Percentiles rank a stretch among this genome's conserved stretches.
Conservation (phyloP, 1,140 invertebrate species). For the Drosophila sechellia region DNA sequence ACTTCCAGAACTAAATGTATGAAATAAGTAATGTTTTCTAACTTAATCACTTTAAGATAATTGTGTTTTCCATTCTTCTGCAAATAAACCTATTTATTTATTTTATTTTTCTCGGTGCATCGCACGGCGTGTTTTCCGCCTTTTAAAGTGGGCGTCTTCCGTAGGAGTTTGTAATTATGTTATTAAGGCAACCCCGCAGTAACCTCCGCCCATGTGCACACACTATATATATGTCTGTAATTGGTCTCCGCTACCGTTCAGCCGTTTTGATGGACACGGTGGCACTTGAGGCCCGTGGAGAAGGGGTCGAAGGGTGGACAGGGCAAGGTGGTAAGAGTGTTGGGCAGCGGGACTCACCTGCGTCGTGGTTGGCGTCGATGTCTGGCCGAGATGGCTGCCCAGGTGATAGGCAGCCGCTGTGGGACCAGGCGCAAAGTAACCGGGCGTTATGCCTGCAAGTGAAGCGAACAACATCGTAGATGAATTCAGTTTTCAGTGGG, state of each 20-base stretch:
- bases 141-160: slow-evolving; percentile 79
- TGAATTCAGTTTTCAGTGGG: slow-evolving; percentile 15
- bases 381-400: slow-evolving; percentile 84
- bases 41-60: no score
- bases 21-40: no score
- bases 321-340: slow-evolving; percentile 1
- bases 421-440: slow-evolving; percentile 84
- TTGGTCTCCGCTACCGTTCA: slow-evolving; percentile 75
- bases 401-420: slow-evolving; percentile 84
- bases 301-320: neutral
- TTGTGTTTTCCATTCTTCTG: no score
- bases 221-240: slow-evolving; percentile 42
- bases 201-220: slow-evolving; percentile 30
- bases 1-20: no score
- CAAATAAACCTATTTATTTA: neutral
- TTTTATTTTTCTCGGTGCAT: slow-evolving; percentile 1
- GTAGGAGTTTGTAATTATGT: slow-evolving; percentile 79
- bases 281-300: slow-evolving; percentile 27
- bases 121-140: slow-evolving; percentile 64
- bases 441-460: slow-evolving; percentile 83
- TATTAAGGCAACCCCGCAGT: slow-evolving; percentile 60
- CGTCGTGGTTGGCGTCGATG: slow-evolving; percentile 80
- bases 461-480: slow-evolving; percentile 40
- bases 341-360: slow-evolving; percentile 74
- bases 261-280: slow-evolving; percentile 34